Evolutionary conservation across 2,797 vertebrate species (phyloP).

Genomic region (Coluber constrictor): DNA sequence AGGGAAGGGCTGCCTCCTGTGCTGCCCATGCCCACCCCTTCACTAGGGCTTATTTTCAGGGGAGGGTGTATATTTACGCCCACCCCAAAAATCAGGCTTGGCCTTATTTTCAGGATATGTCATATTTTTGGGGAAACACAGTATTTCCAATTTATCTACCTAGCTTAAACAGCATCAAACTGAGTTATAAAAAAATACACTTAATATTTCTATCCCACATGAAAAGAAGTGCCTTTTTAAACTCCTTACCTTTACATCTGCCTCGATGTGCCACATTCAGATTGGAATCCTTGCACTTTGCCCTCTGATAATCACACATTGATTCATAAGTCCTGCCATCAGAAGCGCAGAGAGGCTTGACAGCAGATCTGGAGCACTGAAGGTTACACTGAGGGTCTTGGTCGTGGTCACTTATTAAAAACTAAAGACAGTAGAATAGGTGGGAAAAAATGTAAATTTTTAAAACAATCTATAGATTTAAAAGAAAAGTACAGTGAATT

Average conservation of each 20-base stretch:
- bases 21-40: too few relatives aligned
- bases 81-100: too few relatives aligned
- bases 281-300: constrained; percentile 86
- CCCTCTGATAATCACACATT: constrained; percentile 92
- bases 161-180: not conserved
- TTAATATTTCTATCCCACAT: too few relatives aligned
- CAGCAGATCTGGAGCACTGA: constrained; percentile 83
- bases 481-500: not conserved
- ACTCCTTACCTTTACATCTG: constrained; percentile 87
- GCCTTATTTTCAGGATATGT: too few relatives aligned
- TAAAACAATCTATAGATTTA: not conserved
- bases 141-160: not conserved
- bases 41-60: too few relatives aligned
- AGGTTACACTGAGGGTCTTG: constrained; percentile 85
- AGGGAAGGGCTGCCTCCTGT: too few relatives aligned
- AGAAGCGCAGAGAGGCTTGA: constrained; percentile 90
- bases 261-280: constrained; percentile 83
- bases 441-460: constrained; percentile 2
- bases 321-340: constrained; percentile 91
- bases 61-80: too few relatives aligned
- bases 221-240: not conserved
- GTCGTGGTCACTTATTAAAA: constrained; percentile 90
- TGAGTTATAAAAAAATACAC: not conserved
- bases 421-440: constrained; percentile 70
- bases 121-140: too few relatives aligned